Conservation (phyloP, 2,888 invertebrate species). For the Odontocerum albicorne region DNA sequence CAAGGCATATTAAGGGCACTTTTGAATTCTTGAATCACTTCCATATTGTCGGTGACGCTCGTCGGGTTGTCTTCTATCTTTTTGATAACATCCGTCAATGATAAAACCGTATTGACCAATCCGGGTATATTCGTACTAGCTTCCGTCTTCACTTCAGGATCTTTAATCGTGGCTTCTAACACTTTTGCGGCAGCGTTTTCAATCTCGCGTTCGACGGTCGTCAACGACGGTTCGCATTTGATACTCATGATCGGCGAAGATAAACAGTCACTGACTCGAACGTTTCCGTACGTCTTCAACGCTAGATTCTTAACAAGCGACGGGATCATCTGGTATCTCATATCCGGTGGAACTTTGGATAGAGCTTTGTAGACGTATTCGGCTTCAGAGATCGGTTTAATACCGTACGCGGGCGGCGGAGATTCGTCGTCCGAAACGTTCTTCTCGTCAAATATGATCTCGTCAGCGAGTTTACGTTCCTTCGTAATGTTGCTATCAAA, state of each 20-base stretch:
- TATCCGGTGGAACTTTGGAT: conserved; percentile 11
- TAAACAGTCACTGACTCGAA: conserved; percentile 10
- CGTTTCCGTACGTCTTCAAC: conserved; percentile 9
- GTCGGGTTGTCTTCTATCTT: conserved; percentile 9
- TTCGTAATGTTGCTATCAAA: background rate
- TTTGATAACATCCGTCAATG: conserved; percentile 3
- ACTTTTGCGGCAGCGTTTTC: conserved; percentile 12
- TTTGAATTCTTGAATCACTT: background rate
- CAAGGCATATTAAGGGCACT: background rate
- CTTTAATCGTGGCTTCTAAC: background rate
- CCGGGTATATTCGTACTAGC: conserved; percentile 9
- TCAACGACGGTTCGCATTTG: background rate
- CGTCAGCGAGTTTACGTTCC: background rate
- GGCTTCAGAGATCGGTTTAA: conserved; percentile 8
- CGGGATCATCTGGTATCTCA: conserved; percentile 13
- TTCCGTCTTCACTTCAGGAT: background rate
- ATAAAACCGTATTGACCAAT: conserved; percentile 9
- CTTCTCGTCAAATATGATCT: background rate
- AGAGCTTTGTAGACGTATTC: conserved; percentile 16
- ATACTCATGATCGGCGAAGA: conserved; percentile 16
- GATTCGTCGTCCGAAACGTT: background rate
- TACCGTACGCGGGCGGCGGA: background rate
- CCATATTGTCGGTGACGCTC: background rate
- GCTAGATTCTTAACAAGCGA: conserved; percentile 13
- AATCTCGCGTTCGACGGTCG: background rate